Base-by-base conservation (phyloP, 2,888 invertebrate genomes). In the Stenchaetothrips biformis region DNA sequence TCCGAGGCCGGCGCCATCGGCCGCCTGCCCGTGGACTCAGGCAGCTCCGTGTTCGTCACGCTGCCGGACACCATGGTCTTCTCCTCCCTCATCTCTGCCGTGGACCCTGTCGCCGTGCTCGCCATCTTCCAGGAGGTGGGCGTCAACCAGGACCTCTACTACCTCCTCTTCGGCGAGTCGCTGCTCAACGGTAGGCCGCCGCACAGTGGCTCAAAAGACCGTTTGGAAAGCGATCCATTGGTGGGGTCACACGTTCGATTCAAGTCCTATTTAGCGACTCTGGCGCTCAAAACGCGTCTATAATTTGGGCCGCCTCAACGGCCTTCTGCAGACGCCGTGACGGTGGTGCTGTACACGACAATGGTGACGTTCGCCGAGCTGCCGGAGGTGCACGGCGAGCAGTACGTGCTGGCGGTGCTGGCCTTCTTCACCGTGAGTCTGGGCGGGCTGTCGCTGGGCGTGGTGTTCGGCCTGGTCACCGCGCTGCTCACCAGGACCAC, bases 141-240 rank as follows among this genome's bases (percentile, higher is more conserved):
- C 82, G 90, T 91, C 82, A 90, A 90, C 83, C 89, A 91, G 84
- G 88, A 90, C 81, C 87, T 91, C 18, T 89, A 91, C 85, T 90
- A 91, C 83, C 88, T 90, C 47, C 90, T 91, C 48, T 91, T 91
- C 85, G 91, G 91, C 78, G 91, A 91, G 85, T 90, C 90, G 2
- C 86, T 91, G 80, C 88, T 91, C 81, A 91, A 91, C 84, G 91
- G 83, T 83, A 79, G 82, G 98, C 99, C 83, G 98, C 37, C 37
- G 37, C 37, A 37, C 37, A 37, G 37, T 37, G 37, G 37, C 2
- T 2, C 13, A 47, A 8, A 47, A 79, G 27, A 27, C 13, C 48
- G 27, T 79, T 79, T 7, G 16, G 25, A 11, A 8, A 79, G 16
- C 16, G 7, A 21, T 21, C 37, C 78, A 78, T 78, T 27, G 21